These are phyloP conservation scores for Heliconius melpomene DNA, from an alignment of 1,140 invertebrate genomes.

Conservation along the genomic window DNA sequence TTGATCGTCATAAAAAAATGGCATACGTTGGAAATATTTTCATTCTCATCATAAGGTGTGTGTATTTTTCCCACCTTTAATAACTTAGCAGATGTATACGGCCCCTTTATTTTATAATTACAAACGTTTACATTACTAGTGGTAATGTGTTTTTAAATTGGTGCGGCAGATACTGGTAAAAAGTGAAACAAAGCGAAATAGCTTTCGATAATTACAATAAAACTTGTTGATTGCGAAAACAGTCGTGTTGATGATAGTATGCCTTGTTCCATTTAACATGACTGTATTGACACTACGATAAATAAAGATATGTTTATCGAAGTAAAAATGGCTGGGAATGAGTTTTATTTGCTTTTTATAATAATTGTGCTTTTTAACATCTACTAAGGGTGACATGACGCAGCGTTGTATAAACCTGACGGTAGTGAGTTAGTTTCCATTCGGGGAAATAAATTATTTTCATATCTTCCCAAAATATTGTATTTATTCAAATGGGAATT, in stretches of 20 bases:
- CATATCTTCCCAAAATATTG: too few relatives aligned
- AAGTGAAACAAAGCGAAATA: slow-evolving; percentile 51
- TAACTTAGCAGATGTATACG: slow-evolving; percentile 50
- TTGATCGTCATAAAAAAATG: slow-evolving; percentile 53
- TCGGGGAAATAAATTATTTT: too few relatives aligned
- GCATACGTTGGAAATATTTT: slow-evolving; percentile 9
- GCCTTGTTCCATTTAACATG: neutral
- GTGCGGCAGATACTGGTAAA: slow-evolving; percentile 55
- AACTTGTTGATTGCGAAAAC: slow-evolving; percentile 49
- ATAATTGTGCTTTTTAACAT: too few relatives aligned
- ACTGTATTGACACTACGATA: neutral
- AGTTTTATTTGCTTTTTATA: neutral
- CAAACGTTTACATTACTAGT: slow-evolving; percentile 59
- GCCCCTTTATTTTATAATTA: slow-evolving; percentile 54
- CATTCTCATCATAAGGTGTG: slow-evolving; percentile 21
- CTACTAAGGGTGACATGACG: too few relatives aligned
- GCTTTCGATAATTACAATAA: slow-evolving; percentile 44
- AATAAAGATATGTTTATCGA: slow-evolving; percentile 5
- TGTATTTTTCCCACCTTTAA: slow-evolving; percentile 9
- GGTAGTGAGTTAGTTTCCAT: too few relatives aligned
- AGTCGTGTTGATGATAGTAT: slow-evolving; percentile 11
- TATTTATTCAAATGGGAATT: too few relatives aligned
- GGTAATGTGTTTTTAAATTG: slow-evolving; percentile 52
- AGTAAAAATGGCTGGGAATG: neutral
- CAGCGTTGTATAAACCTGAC: too few relatives aligned